Base-by-base conservation (phyloP, 30 jellyfish, hydroid and myxozoan genomes). In the Turritopsis dohrnii region DNA sequence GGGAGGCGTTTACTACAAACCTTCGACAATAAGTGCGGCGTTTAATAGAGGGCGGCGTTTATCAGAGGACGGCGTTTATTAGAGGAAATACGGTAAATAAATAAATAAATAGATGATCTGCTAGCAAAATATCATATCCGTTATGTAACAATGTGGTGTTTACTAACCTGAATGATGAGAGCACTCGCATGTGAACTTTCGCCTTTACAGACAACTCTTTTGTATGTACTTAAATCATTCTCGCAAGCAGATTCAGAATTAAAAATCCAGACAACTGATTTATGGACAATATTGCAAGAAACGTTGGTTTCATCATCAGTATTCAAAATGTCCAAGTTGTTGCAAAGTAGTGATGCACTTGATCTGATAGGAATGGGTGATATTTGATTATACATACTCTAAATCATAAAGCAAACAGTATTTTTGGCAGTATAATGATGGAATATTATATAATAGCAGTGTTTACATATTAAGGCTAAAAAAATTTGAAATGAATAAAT, bases 341-440 rank as follows among this genome's bases (percentile, higher is more conserved):
- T 94, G 85, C 90, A 89, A 22, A 94, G 90, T 29, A 94, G 54
- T 5, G 99, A 94, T 16, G 99, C 96, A 79, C 99, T 94, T n/a
- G 99, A 94, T 76, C 84, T 94, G 66, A 94, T 79, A 29, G 94
- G 96, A 31, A 94, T 79, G 18, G 98, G 52, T 9, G 85, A 29
- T 13, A 88, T 89, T 85, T 83, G 80, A 21, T 75, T 85, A 84
- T 88, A 94, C 97, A 91, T 91, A 74, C 29, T 81, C 65, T 76
- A 76, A 23, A 21, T 1, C 18, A 8, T 76, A 16, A 76, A 76
- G 28, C n/a, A 76, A 76, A 76, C 76, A 5, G n/a, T 18, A 72
- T 1, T 72, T 72, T 18, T n/a, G n/a, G n/a, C n/a, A n/a, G n/a
- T n/a, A n/a, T n/a, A n/a, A n/a, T n/a, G n/a, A n/a, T n/a, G n/a